Conservation (phyloP, 1,140 invertebrate genomes). For the Caenorhabditis latens region DNA sequence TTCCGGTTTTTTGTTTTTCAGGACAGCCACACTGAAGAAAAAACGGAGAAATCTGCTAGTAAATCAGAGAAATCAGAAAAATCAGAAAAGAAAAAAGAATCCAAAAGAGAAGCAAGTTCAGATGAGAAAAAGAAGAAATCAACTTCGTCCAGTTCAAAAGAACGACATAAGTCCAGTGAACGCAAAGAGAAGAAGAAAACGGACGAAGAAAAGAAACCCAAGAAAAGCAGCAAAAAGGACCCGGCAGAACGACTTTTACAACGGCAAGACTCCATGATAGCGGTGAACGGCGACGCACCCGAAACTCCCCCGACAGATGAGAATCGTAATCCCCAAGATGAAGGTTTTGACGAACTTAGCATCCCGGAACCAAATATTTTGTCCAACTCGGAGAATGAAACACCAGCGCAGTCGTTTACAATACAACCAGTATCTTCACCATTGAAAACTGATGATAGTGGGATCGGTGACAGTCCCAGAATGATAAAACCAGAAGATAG, state of each 20-base stretch:
- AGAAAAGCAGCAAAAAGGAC: slow-evolving; percentile 57
- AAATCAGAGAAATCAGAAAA: neutral
- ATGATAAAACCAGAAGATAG: neutral
- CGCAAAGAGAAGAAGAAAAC: slow-evolving; percentile 37
- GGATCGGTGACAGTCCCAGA: neutral
- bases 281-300: neutral
- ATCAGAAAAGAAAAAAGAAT: neutral
- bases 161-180: slow-evolving; percentile 6
- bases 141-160: neutral
- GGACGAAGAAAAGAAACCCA: neutral
- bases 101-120: neutral
- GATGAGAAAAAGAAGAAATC: slow-evolving; percentile 20
- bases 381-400: neutral
- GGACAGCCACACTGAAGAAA: neutral
- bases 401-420: neutral
- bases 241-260: slow-evolving; percentile 24
- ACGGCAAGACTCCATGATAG: slow-evolving; percentile 19
- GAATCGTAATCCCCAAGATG: neutral
- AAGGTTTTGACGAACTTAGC: slow-evolving; percentile 12
- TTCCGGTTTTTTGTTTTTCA: neutral
- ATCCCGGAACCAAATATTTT: neutral
- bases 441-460: slow-evolving; percentile 44
- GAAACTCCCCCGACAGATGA: neutral
- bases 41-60: neutral
- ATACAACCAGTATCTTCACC: neutral